These are phyloP conservation scores for Aricia agestis DNA, from an alignment of 1,140 invertebrate genomes.

Conservation along the genomic window DNA sequence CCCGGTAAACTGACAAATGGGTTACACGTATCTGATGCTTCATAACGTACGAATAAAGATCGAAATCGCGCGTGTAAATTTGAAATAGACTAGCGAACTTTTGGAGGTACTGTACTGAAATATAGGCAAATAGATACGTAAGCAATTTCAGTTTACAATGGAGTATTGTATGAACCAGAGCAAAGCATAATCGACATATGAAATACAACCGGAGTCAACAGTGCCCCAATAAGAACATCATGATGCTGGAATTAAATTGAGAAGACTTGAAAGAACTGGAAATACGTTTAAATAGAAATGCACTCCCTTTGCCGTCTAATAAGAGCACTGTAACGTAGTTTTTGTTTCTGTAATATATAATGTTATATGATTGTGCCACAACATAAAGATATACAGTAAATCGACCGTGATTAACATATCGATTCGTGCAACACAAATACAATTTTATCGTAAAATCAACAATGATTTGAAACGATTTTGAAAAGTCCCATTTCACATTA, in stretches of 20 bases:
- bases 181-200: constrained; percentile 15
- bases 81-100: constrained; percentile 23
- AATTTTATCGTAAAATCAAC: no score
- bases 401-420: no score
- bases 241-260: not conserved
- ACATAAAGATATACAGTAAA: no score
- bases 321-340: not conserved
- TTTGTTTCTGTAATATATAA: not conserved
- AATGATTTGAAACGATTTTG: no score
- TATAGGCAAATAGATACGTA: constrained; percentile 37
- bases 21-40: not conserved
- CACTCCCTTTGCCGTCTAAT: not conserved
- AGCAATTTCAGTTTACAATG: constrained; percentile 35
- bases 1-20: not conserved
- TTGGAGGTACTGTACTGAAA: constrained; percentile 27
- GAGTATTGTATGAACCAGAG: constrained; percentile 26
- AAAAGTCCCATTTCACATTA: no score
- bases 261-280: not conserved
- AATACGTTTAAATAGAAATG: not conserved
- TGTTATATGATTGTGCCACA: not conserved
- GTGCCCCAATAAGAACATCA: not conserved
- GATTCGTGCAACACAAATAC: no score
- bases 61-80: not conserved
- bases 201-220: constrained; percentile 7
- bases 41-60: not conserved